These are phyloP conservation scores for Callipepla squamata DNA, from an alignment of 2,113 vertebrate species.

Conservation along the genomic window DNA sequence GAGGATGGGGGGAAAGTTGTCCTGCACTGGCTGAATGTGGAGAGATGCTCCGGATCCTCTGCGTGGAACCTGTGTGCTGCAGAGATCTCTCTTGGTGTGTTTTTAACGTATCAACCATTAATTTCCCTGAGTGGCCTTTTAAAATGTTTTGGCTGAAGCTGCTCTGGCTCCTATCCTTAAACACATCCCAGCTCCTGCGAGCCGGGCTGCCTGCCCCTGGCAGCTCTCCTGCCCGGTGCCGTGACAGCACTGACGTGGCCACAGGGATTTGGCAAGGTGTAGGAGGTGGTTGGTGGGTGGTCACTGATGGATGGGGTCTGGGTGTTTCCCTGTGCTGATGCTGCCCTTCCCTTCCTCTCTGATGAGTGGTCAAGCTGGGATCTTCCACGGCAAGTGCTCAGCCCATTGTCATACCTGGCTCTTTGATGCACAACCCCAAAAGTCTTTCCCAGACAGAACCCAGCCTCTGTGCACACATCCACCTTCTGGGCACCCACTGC, in stretches of 20 bases:
- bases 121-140: conserved; percentile 40
- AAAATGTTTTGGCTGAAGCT: conserved; percentile 1
- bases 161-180: conserved; percentile 6
- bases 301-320: neutral
- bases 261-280: neutral
- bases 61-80: neutral
- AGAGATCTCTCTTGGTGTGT: neutral
- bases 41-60: neutral
- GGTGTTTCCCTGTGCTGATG: neutral
- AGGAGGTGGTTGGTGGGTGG: neutral
- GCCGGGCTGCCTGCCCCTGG: neutral
- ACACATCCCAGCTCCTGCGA: neutral
- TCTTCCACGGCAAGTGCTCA: neutral
- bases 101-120: conserved; percentile 8
- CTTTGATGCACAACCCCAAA: neutral
- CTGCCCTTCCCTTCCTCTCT: neutral
- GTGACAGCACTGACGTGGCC: neutral
- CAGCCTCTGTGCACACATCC: neutral
- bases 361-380: neutral
- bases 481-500: neutral
- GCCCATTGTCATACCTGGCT: neutral
- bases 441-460: neutral
- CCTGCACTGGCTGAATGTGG: neutral
- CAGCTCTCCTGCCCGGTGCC: neutral
- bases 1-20: neutral